A percentile compares a stretch with the other conserved stretches of the same genome.
These are phyloP conservation scores for Dolichopus griseipennis DNA, from an alignment of 2,888 invertebrate genomes.

Conservation along the genomic window DNA sequence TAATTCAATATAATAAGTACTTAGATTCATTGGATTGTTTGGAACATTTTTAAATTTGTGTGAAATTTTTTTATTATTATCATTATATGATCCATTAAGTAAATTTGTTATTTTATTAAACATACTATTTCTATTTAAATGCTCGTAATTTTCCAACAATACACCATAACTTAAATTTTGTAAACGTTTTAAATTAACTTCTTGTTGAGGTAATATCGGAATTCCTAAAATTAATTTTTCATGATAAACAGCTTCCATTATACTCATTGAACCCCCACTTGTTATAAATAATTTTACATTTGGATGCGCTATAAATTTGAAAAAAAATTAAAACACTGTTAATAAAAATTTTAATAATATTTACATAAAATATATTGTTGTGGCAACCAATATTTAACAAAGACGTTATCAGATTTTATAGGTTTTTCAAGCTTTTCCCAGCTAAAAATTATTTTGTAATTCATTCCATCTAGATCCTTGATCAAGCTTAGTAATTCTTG, in stretches of 20 bases:
- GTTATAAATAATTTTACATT: slow-evolving; percentile 51
- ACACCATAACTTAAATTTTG: slow-evolving; percentile 41
- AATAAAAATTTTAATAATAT: background rate
- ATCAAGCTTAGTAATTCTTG: slow-evolving; percentile 33
- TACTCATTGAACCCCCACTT: slow-evolving; percentile 51
- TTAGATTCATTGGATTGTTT: slow-evolving; percentile 29
- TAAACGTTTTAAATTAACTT: slow-evolving; percentile 43
- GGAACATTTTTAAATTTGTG: slow-evolving; percentile 27
- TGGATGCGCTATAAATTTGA: slow-evolving; percentile 44
- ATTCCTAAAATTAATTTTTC: slow-evolving; percentile 47
- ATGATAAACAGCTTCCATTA: slow-evolving; percentile 47
- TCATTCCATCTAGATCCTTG: slow-evolving; percentile 17
- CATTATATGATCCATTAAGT: slow-evolving; percentile 32
- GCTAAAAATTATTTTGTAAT: slow-evolving; percentile 44
- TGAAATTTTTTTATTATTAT: slow-evolving; percentile 25
- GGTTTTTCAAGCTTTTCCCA: slow-evolving; percentile 43
- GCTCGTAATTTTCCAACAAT: slow-evolving; percentile 34
- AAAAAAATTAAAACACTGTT: background rate
- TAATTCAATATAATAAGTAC: slow-evolving; percentile 37
- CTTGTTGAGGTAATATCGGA: slow-evolving; percentile 48
- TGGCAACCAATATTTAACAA: slow-evolving; percentile 39
- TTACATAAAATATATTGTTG: slow-evolving; percentile 40
- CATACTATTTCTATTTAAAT: slow-evolving; percentile 40
- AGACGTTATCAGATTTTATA: slow-evolving; percentile 39
- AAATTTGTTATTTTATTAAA: slow-evolving; percentile 38